Percentiles rank a stretch among this genome's conserved stretches.
phyloP scores from a whole-genome alignment of 2,797 vertebrate species.

The Benthosema pterotum region DNA sequence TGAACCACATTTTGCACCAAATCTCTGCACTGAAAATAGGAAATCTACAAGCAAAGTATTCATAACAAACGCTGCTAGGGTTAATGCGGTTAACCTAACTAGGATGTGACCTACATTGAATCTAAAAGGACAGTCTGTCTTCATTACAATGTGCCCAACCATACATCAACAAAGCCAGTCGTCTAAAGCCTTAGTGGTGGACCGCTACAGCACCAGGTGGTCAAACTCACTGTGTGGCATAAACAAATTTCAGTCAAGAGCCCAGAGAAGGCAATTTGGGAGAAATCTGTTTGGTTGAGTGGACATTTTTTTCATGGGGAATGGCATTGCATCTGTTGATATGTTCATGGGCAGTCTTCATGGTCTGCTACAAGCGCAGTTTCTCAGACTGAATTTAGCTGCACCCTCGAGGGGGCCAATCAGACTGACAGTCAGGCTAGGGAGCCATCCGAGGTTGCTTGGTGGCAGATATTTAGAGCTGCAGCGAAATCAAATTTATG shows the following conservation, averaged over 20 bases:
- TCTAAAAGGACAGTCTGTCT: background rate
- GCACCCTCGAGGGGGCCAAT: constrained; percentile 54
- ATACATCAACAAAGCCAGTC: constrained; percentile 6
- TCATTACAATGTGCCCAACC: constrained; percentile 12
- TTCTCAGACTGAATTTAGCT: constrained; percentile 81
- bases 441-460: constrained; percentile 10
- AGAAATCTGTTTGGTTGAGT: background rate
- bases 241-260: background rate
- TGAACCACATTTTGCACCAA: too few relatives aligned
- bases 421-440: constrained; percentile 10
- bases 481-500: constrained; percentile 19
- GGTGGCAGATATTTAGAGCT: constrained; percentile 38
- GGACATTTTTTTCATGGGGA: background rate
- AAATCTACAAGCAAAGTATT: too few relatives aligned
- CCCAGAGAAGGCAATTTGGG: background rate
- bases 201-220: constrained; percentile 1
- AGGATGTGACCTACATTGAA: constrained; percentile 8
- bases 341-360: constrained; percentile 15
- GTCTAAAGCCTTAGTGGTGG: background rate
- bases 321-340: constrained; percentile 9
- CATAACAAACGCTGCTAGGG: too few relatives aligned
- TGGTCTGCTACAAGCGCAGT: constrained; percentile 41
- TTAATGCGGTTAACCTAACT: too few relatives aligned
- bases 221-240: constrained; percentile 4
- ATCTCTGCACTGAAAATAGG: too few relatives aligned